Base-by-base conservation (phyloP, 2,888 invertebrate genomes). In the Drosophila glabriapex region DNA sequence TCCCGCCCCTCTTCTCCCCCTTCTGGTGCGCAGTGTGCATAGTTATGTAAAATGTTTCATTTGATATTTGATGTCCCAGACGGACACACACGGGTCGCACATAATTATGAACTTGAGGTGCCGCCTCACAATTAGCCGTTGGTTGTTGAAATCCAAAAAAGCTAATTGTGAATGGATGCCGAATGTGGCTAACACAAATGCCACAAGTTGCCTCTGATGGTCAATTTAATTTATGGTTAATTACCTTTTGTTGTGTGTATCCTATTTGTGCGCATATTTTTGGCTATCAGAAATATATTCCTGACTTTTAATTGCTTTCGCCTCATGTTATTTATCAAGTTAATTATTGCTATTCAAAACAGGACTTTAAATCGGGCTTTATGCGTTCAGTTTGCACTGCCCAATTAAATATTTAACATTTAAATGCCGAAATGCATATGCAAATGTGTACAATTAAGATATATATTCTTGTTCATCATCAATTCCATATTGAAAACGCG, bases 71-170 rank as follows among this genome's bases (percentile, higher is more conserved):
- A 54, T 77, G 61, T 43, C 28, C 25, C 46, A 46, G 25, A 25
- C 6, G 58, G 16, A 28, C n/a, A 52, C 64, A 68, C 71, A 76
- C 54, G 53, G 50, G 28, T 66, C 68, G 68, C 67, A 76, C 76
- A 81, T 88, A 82, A 82, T 90, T 88, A 86, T 75, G 59, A 88
- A 72, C 79, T 78, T 75, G 78, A 88, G 89, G 84, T 78, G 82
- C 54, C 68, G 72, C 41, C 16, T 61, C 65, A 56, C 56, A 73
- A 25, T 35, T 59, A 43, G 31, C 22, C n/a, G 37, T 55, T 65
- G 29, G 9, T 56, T 62, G 59, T 19, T 43, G 58, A 70, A 64
- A 66, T 39, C 28, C n/a, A 31, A 31, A 31, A 31, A 29, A 49
- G 53, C 56, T 54, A 62, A 68, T 39, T 61, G 46, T 28, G 12